Evolutionary conservation across 2,888 invertebrate species (phyloP).

Genomic region (Sarcophaga caerulescens): DNA sequence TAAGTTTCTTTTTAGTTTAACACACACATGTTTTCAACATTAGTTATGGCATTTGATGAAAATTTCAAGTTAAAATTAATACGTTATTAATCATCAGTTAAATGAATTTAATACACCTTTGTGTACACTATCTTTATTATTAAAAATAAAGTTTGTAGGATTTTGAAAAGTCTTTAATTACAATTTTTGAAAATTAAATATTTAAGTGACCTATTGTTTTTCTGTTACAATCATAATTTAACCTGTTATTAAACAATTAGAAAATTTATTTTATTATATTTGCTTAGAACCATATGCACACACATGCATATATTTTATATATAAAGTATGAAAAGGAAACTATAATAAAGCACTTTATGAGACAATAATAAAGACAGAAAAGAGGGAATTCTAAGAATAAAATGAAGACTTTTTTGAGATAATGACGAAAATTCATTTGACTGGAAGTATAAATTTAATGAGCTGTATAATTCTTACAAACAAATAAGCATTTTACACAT

Average conservation of each 20-base stretch:
- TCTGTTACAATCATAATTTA: neutral
- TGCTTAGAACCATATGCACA: neutral
- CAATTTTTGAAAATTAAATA: neutral
- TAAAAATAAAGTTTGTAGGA: too few species aligned
- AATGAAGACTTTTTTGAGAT: neutral
- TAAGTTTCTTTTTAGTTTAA: too few species aligned
- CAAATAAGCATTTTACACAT: conserved; percentile 70
- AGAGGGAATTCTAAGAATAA: neutral
- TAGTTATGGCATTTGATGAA: too few species aligned
- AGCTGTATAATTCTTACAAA: conserved; percentile 77
- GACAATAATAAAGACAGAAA: conserved; percentile 29
- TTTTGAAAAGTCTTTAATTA: neutral
- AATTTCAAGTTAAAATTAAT: too few species aligned
- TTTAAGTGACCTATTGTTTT: too few species aligned
- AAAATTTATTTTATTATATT: neutral
- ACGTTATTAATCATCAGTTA: too few species aligned
- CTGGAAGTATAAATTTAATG: conserved; percentile 77
- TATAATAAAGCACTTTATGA: conserved; percentile 41
- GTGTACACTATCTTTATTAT: too few species aligned
- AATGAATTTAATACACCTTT: too few species aligned
- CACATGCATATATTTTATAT: neutral
- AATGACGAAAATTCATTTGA: conserved; percentile 71
- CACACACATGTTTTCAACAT: too few species aligned
- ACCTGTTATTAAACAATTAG: neutral
- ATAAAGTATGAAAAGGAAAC: neutral